phyloP scores from a whole-genome alignment of 1,140 invertebrate genomes.

The Diorhabda carinulata region DNA sequence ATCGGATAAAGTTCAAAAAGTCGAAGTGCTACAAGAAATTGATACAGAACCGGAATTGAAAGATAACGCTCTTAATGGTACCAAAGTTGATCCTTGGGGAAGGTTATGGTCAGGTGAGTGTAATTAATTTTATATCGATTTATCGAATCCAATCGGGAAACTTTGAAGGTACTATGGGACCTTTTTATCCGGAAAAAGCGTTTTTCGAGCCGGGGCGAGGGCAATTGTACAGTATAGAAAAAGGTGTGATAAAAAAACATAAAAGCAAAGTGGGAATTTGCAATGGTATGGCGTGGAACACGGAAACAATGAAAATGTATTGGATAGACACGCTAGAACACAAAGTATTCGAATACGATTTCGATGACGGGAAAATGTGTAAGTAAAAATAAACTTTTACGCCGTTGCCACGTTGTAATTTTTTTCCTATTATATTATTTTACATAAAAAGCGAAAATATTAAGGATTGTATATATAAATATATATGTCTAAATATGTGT shows the following conservation, averaged over 20 bases:
- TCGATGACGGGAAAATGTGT: no score
- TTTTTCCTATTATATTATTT: no score
- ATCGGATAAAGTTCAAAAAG: conserved; percentile 17
- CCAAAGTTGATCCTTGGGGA: conserved; percentile 74
- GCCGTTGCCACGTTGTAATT: no score
- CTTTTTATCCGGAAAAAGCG: conserved; percentile 52
- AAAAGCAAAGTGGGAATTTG: conserved; percentile 24
- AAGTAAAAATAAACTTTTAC: no score
- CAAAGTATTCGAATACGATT: conserved; percentile 60
- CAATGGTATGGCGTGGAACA: conserved; percentile 27
- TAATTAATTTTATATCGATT: no score
- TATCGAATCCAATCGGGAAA: no score
- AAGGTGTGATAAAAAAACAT: conserved; percentile 37
- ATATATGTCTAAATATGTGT: no score
- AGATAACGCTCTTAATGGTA: conserved; percentile 74
- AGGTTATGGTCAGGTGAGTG: conserved; percentile 67
- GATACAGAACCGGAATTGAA: conserved; percentile 49
- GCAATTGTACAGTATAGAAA: conserved; percentile 53
- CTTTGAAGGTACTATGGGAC: conserved; percentile 62
- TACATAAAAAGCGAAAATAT: no score
- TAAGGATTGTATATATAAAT: no score
- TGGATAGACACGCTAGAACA: conserved; percentile 65
- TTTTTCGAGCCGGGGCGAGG: conserved; percentile 51
- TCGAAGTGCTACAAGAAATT: conserved; percentile 55
- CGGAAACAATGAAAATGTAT: conserved; percentile 60